Percentiles rank a stretch among this genome's conserved stretches.
Evolutionary conservation across 2,888 invertebrate species (phyloP).

Genomic region (Synergus japonicus): DNA sequence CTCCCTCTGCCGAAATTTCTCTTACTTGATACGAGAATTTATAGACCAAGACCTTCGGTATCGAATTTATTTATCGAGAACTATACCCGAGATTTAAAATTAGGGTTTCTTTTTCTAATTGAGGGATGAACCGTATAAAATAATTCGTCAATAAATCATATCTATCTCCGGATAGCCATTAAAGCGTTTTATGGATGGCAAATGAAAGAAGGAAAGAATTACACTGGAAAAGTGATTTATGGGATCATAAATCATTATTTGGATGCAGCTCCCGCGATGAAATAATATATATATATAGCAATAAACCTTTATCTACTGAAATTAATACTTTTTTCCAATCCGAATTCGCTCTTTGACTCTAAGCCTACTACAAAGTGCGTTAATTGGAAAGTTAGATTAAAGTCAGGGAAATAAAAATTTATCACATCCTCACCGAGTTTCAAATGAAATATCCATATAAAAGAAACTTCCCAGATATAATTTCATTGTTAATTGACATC

Average conservation of each 20-base stretch:
- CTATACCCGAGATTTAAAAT: neutral
- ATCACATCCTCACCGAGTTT: neutral
- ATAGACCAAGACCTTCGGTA: neutral
- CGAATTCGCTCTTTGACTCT: neutral
- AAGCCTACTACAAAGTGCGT: neutral
- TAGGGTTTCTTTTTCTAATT: neutral
- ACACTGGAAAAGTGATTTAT: conserved; percentile 3
- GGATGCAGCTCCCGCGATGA: neutral
- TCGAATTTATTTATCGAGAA: neutral
- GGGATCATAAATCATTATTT: neutral
- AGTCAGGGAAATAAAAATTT: neutral
- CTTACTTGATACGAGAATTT: neutral
- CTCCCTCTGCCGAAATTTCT: neutral
- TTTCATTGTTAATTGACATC: neutral
- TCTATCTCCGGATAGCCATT: neutral
- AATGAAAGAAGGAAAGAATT: neutral
- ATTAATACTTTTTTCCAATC: neutral
- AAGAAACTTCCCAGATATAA: neutral
- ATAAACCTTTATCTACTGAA: conserved; percentile 2
- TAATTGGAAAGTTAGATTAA: neutral
- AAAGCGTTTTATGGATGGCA: neutral
- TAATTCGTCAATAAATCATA: neutral
- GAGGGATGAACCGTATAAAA: neutral
- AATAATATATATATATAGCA: neutral
- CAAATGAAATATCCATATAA: neutral